Conservation (phyloP, 2,797 vertebrate genomes). For the Tamandua tetradactyla region DNA sequence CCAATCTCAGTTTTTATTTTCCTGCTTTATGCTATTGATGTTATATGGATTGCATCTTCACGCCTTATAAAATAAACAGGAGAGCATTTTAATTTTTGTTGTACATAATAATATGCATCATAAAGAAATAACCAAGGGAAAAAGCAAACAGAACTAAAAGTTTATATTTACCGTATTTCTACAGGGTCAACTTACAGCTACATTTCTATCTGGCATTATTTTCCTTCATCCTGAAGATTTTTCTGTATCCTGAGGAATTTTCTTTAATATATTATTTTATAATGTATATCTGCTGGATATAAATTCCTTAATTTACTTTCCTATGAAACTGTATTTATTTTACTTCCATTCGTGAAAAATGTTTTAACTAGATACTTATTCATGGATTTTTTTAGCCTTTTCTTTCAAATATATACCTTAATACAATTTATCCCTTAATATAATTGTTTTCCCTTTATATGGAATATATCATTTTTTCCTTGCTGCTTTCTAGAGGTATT, state of each 20-base stretch:
- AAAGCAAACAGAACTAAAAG: neutral
- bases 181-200: too few relatives aligned
- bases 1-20: neutral
- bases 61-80: neutral
- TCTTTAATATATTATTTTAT: neutral
- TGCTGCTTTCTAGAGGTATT: neutral
- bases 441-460: neutral
- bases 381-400: neutral
- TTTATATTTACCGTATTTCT: neutral
- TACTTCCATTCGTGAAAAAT: neutral
- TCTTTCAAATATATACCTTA: neutral
- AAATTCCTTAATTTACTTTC: neutral
- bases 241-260: neutral
- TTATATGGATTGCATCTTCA: neutral
- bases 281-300: neutral
- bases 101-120: too few relatives aligned
- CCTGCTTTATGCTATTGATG: neutral
- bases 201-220: neutral
- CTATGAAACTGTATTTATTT: neutral
- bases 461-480: neutral
- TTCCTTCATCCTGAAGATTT: neutral
- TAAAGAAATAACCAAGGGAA: too few relatives aligned
- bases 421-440: neutral
- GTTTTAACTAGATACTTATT: neutral
- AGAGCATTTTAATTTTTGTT: neutral